Evolutionary conservation across 2,113 vertebrate species (phyloP).

Genomic region (Capra hircus): DNA sequence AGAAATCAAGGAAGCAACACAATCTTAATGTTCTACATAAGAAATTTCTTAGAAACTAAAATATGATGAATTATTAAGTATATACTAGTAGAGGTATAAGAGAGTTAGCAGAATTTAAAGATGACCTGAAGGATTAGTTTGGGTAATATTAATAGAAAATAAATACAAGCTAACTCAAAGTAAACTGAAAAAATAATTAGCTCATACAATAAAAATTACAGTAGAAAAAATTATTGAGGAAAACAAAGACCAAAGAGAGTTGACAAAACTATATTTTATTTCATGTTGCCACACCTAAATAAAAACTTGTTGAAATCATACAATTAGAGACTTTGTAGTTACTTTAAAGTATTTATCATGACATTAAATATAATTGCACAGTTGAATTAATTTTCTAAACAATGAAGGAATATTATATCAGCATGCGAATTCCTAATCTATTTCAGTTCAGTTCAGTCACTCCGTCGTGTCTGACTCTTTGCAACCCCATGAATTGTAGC

Average conservation of each 20-base stretch:
- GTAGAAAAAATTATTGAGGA: not conserved
- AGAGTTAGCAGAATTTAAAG: not conserved
- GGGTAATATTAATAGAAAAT: not conserved
- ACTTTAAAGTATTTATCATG: not conserved
- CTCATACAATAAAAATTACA: not conserved
- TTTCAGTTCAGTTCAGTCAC: not conserved
- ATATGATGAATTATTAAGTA: not conserved
- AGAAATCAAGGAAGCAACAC: not conserved
- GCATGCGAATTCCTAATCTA: not conserved
- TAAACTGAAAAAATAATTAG: not conserved
- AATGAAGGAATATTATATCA: not conserved
- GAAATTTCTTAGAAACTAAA: not conserved
- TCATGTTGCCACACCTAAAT: not conserved
- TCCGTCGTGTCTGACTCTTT: too few relatives aligned
- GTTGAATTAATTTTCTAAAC: not conserved
- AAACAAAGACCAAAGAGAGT: not conserved
- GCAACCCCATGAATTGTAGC: too few relatives aligned
- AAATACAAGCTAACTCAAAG: not conserved
- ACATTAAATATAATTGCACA: not conserved
- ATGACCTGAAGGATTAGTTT: not conserved
- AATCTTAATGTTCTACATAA: not conserved
- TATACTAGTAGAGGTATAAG: not conserved
- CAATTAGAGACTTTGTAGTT: not conserved
- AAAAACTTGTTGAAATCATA: not conserved
- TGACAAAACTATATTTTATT: not conserved